These are phyloP conservation scores for Pangasianodon gigas DNA, from an alignment of 2,113 vertebrate genomes.

Conservation along the genomic window DNA sequence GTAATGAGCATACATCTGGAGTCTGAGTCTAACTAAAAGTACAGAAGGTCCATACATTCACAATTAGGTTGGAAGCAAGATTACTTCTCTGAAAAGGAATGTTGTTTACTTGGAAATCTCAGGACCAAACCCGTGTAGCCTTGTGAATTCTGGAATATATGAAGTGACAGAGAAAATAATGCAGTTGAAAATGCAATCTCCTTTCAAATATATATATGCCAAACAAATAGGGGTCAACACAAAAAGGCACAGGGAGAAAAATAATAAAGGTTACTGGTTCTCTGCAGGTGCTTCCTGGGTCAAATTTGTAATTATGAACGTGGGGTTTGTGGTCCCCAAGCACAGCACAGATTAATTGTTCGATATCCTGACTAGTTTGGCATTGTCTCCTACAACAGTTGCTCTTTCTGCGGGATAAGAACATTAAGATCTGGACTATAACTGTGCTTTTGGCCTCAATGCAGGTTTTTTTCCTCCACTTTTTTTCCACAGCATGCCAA, in stretches of 20 bases:
- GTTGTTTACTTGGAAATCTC: neutral
- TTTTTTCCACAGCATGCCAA: conserved; percentile 46
- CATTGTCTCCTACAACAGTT: conserved; percentile 66
- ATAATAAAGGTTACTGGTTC: conserved; percentile 62
- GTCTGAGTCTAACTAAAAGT: neutral
- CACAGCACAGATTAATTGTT: conserved; percentile 63
- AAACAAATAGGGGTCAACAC: conserved; percentile 44
- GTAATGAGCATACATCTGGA: neutral
- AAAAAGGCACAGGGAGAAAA: conserved; percentile 56
- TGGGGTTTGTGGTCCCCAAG: conserved; percentile 54
- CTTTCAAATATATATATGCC: conserved; percentile 25
- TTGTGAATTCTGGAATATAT: neutral
- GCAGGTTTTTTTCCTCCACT: neutral
- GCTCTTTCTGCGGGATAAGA: conserved; percentile 59
- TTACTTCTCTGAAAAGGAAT: neutral
- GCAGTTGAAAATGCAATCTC: neutral
- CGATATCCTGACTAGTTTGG: conserved; percentile 65
- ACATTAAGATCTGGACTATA: conserved; percentile 65
- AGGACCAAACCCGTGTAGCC: neutral
- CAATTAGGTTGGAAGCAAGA: neutral
- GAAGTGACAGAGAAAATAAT: neutral
- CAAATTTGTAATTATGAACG: conserved; percentile 59
- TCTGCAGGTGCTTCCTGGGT: conserved; percentile 61
- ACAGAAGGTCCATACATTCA: neutral
- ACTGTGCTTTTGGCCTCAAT: conserved; percentile 61